Conservation (phyloP, 2,888 invertebrate genomes). For the Idaea dimidiata region DNA sequence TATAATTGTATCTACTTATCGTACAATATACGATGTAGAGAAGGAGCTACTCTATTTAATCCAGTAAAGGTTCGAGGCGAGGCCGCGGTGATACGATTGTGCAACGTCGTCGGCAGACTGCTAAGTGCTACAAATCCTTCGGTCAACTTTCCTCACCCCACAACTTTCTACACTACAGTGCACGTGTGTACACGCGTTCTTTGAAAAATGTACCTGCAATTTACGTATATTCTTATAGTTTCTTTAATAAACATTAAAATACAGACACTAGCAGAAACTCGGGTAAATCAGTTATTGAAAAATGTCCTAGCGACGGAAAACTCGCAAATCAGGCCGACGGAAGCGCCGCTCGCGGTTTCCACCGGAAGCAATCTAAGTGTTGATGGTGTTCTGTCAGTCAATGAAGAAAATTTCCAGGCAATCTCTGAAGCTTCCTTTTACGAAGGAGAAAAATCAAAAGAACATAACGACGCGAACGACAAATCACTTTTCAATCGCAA, state of each 20-base stretch:
- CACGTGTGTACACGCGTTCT: conserved; percentile 35
- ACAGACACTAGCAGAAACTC: conserved; percentile 18
- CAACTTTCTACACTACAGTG: conserved; percentile 41
- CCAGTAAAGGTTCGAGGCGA: conserved; percentile 57
- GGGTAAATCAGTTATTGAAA: conserved; percentile 26
- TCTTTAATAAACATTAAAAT: conserved; percentile 16
- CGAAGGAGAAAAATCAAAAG: conserved; percentile 49
- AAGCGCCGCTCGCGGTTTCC: conserved; percentile 56
- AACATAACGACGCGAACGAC: conserved; percentile 40
- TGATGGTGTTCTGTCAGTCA: conserved; percentile 41
- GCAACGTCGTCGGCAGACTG: conserved; percentile 68
- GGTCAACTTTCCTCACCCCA: conserved; percentile 54
- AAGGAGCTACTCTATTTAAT: conserved; percentile 49
- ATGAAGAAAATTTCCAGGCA: conserved; percentile 64
- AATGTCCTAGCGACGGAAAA: conserved; percentile 10
- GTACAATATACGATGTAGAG: conserved; percentile 2
- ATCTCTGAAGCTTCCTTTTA: conserved; percentile 58
- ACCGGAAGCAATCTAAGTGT: conserved; percentile 73
- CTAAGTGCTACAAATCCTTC: conserved; percentile 78
- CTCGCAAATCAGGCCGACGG: conserved; percentile 58
- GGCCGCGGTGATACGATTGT: conserved; percentile 66
- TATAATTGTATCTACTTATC: too few species aligned
- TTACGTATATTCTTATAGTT: conserved; percentile 45
- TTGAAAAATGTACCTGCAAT: conserved; percentile 48
- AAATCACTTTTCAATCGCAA: conserved; percentile 44